A percentile compares a stretch with the other conserved stretches of the same genome.
Evolutionary conservation across 2,888 invertebrate species (phyloP).

Genomic region (Thymelicus sylvestris): DNA sequence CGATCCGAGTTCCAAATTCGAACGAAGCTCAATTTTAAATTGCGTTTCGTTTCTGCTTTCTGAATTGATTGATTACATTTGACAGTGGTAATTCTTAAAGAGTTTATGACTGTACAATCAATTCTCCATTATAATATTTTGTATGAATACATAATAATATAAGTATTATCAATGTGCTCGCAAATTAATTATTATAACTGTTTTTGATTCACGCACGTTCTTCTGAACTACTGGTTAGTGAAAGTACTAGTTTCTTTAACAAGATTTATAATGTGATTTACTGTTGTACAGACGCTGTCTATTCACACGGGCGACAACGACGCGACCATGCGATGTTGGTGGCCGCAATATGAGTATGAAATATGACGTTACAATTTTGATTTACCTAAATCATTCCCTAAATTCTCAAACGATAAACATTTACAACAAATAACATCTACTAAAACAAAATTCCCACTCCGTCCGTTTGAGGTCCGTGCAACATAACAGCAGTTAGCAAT

Average conservation of each 20-base stretch:
- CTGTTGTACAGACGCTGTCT: background rate
- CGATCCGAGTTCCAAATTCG: conserved; percentile 20
- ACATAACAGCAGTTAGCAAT: too few relatives aligned
- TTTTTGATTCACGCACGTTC: background rate
- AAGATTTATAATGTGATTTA: background rate
- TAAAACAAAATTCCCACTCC: too few relatives aligned
- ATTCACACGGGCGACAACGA: too few relatives aligned
- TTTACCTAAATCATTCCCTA: too few relatives aligned
- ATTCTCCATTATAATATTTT: conserved; percentile 28
- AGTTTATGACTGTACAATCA: conserved; percentile 29
- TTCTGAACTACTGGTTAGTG: conserved; percentile 8
- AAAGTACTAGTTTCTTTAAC: conserved; percentile 5
- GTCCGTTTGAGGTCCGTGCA: too few relatives aligned
- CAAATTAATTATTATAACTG: conserved; percentile 16
- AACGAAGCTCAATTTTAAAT: conserved; percentile 4
- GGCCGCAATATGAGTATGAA: too few relatives aligned
- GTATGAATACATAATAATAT: conserved; percentile 2
- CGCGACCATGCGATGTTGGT: too few relatives aligned
- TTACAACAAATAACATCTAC: too few relatives aligned
- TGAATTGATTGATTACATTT: conserved; percentile 30
- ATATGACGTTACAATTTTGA: too few relatives aligned
- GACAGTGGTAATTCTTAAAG: conserved; percentile 17
- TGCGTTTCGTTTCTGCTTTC: conserved; percentile 29
- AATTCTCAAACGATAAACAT: too few relatives aligned
- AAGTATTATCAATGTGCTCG: background rate